These are phyloP conservation scores for Eulemur macaco DNA, from an alignment of 2,113 vertebrate species.

Conservation along the genomic window DNA sequence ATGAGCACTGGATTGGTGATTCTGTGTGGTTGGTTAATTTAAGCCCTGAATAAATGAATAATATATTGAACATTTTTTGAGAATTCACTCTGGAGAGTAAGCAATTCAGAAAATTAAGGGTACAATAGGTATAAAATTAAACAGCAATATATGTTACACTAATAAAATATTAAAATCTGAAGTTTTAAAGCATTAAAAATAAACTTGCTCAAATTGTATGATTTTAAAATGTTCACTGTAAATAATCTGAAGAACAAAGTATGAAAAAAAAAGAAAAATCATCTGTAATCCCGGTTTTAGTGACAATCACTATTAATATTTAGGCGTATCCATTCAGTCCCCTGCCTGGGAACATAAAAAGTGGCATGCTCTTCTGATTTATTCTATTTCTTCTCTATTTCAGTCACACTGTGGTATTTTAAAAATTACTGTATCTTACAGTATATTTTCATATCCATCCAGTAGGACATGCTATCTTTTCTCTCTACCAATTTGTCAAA, in stretches of 20 bases:
- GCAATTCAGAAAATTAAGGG: neutral
- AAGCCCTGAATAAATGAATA: neutral
- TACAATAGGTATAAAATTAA: neutral
- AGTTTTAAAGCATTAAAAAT: slow-evolving; percentile 28
- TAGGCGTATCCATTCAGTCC: neutral
- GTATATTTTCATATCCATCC: neutral
- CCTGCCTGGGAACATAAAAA: neutral
- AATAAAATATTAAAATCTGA: neutral
- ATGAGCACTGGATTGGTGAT: neutral
- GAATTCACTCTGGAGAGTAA: neutral
- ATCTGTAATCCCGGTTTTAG: neutral
- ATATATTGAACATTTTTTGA: neutral
- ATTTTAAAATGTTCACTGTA: neutral
- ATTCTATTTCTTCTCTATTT: neutral
- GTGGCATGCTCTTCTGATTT: neutral
- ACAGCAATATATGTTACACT: neutral
- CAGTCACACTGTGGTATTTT: neutral
- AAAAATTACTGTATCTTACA: neutral
- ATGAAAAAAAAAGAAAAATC: neutral
- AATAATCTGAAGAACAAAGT: neutral
- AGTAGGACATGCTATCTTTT: neutral
- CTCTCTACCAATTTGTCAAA: neutral
- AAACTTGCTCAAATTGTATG: neutral
- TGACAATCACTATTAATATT: neutral
- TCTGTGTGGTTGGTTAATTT: neutral